phyloP scores from a whole-genome alignment of 2,888 invertebrate species.

The Lacanobia oleracea region DNA sequence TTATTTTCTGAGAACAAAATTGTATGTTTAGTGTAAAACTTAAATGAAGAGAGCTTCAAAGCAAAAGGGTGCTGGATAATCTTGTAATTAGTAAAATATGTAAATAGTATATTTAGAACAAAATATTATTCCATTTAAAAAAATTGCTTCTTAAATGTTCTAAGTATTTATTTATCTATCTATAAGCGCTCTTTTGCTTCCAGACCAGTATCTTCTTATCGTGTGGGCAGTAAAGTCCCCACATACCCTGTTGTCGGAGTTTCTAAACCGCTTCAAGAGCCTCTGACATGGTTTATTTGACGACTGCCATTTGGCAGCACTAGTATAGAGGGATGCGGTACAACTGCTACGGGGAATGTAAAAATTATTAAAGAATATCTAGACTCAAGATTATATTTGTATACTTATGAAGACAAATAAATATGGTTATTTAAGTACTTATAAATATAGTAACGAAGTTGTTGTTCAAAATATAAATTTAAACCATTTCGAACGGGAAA shows the following conservation, averaged over 20 bases:
- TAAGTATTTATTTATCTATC: not conserved
- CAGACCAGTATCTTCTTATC: too few species aligned
- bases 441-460: conserved; percentile 1
- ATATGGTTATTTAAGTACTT: conserved; percentile 17
- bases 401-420: conserved; percentile 7
- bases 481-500: not conserved
- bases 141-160: not conserved
- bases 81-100: conserved; percentile 14
- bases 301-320: too few species aligned
- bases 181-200: conserved; percentile 12
- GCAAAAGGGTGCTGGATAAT: conserved; percentile 44
- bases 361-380: conserved; percentile 16
- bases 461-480: conserved; percentile 7
- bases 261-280: too few species aligned
- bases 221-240: too few species aligned
- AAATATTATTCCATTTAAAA: not conserved
- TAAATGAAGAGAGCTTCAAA: conserved; percentile 53
- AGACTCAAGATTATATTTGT: conserved; percentile 18
- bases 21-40: not conserved
- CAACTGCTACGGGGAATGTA: not conserved
- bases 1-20: not conserved
- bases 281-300: too few species aligned
- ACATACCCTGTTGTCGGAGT: too few species aligned
- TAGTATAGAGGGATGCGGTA: too few species aligned
- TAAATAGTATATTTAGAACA: not conserved